phyloP scores from a whole-genome alignment of 2,113 vertebrate species.

The Psilopogon haemacephalus region DNA sequence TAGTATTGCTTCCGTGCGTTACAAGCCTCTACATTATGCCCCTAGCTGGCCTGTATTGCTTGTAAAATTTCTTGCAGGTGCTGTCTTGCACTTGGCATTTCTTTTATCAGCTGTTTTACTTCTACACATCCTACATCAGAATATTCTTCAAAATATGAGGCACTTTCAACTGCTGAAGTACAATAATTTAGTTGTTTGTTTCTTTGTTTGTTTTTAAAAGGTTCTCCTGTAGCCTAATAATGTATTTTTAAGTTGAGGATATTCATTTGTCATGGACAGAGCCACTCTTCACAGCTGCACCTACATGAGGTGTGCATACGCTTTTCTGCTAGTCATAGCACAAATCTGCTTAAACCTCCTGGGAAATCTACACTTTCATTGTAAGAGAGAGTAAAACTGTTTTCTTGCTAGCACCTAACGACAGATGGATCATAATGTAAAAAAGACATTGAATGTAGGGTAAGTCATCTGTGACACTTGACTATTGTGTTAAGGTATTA shows the following conservation, averaged over 20 bases:
- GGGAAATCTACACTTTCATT: not conserved
- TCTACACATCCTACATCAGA: not conserved
- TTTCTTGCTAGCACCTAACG: not conserved
- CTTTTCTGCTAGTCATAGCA: not conserved
- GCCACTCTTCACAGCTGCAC: not conserved
- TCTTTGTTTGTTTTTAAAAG: not conserved
- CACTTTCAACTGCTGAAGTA: not conserved
- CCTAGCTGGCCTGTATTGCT: not conserved
- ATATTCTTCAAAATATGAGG: not conserved
- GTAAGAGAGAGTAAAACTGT: not conserved
- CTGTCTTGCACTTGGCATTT: not conserved
- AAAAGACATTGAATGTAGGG: not conserved
- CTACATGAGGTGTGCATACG: not conserved
- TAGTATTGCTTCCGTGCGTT: not conserved
- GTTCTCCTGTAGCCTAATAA: not conserved
- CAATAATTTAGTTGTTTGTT: not conserved
- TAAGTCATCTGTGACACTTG: not conserved
- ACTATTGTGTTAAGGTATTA: not conserved
- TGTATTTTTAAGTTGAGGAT: not conserved
- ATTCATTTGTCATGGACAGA: not conserved
- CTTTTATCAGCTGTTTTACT: not conserved
- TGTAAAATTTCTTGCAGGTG: not conserved
- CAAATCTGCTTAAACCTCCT: not conserved
- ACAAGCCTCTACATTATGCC: not conserved
- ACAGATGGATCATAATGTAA: not conserved